phyloP scores from a whole-genome alignment of 92 coral and sea anemone species.

The Zoanthus sansibaricus region DNA sequence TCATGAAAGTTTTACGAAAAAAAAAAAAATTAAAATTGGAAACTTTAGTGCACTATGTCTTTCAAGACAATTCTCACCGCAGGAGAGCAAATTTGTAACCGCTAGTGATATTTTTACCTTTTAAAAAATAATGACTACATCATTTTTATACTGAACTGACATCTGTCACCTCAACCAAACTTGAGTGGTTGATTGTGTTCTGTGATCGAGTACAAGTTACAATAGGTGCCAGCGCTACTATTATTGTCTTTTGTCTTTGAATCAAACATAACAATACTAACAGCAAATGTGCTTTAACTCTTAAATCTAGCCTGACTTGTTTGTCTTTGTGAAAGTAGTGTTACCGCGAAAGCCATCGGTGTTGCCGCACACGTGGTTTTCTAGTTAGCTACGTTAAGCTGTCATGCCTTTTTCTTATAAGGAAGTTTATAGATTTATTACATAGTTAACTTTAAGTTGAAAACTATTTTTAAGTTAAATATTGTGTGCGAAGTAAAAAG shows the following conservation, averaged over 20 bases:
- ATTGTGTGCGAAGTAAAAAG: no score
- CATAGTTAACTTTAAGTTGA: not conserved
- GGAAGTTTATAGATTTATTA: not conserved
- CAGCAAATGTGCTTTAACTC: constrained; percentile 21
- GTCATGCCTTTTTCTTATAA: not conserved
- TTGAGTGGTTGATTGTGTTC: constrained; percentile 8
- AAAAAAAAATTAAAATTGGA: not conserved
- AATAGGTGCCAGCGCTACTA: not conserved
- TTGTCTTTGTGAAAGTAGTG: constrained; percentile 35
- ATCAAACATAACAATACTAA: constrained; percentile 12
- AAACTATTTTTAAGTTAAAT: not conserved
- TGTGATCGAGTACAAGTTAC: constrained; percentile 1
- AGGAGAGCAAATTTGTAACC: constrained; percentile 8
- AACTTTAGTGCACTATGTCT: not conserved
- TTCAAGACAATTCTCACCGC: not conserved
- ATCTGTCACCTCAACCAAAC: constrained; percentile 24
- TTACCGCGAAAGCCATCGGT: constrained; percentile 51
- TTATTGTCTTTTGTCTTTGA: not conserved
- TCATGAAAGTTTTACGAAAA: not conserved
- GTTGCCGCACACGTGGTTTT: constrained; percentile 5
- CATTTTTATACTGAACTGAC: constrained; percentile 6
- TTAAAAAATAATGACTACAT: not conserved
- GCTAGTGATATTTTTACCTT: not conserved
- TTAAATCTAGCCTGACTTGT: not conserved
- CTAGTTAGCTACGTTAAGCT: constrained; percentile 42